Percentiles rank a stretch among this genome's conserved stretches.
phyloP scores from a whole-genome alignment of 2,888 invertebrate genomes.

The Hydroisotoma schaefferi region DNA sequence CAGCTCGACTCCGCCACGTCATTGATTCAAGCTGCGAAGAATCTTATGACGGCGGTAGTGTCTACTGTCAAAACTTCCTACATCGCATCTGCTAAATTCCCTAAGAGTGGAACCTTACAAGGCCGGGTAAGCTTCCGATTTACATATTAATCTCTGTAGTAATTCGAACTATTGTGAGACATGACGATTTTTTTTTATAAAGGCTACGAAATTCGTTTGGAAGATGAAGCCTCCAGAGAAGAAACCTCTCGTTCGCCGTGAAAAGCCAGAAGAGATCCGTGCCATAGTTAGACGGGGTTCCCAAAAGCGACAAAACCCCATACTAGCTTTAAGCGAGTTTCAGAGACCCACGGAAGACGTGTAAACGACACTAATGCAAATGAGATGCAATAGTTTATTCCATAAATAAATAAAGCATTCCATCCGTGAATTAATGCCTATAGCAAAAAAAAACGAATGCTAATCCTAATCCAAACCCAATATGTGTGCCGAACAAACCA shows the following conservation, averaged over 20 bases:
- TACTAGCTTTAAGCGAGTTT: conserved; percentile 95
- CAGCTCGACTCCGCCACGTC: conserved; percentile 97
- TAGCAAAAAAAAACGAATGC: too few species aligned
- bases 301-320: conserved; percentile 91
- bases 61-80: conserved; percentile 97
- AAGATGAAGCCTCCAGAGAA: conserved; percentile 99
- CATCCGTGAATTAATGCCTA: too few species aligned
- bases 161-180: neutral
- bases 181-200: conserved; percentile 49
- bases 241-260: conserved; percentile 91
- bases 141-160: conserved; percentile 41
- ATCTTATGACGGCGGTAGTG: conserved; percentile 98
- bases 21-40: conserved; percentile 97
- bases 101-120: conserved; percentile 68
- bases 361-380: too few species aligned
- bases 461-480: too few species aligned
- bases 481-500: too few species aligned
- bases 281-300: conserved; percentile 96
- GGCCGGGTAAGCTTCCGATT: conserved; percentile 16
- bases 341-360: conserved; percentile 84
- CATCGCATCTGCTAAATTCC: conserved; percentile 97
- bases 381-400: too few species aligned
- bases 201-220: conserved; percentile 97
- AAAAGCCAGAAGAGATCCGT: conserved; percentile 89
- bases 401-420: too few species aligned